Conservation (phyloP, 1,140 invertebrate species). For the Hesperophylax magnus region DNA sequence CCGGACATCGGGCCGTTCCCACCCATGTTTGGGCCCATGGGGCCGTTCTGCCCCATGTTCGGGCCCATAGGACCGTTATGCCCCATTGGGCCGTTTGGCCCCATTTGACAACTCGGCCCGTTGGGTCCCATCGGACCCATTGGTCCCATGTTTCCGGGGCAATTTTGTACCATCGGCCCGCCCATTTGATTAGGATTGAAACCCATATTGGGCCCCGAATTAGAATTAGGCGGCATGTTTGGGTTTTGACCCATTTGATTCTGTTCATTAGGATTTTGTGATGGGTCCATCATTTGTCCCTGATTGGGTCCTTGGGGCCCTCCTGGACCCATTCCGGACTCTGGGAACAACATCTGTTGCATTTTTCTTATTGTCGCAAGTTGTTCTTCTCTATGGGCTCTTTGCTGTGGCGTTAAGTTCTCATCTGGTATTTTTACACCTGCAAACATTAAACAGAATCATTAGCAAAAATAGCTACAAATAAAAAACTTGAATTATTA, state of each 20-base stretch:
- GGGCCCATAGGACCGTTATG: conserved; percentile 60
- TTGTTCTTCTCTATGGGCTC: conserved; percentile 93
- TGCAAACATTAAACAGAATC: conserved; percentile 58
- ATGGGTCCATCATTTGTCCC: conserved; percentile 60
- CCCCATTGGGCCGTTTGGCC: conserved; percentile 61
- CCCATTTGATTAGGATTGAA: conserved; percentile 63
- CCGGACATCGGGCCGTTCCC: conserved; percentile 68
- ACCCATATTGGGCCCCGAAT: conserved; percentile 63
- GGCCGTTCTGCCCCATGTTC: conserved; percentile 64
- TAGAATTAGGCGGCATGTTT: conserved; percentile 65
- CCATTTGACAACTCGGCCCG: conserved; percentile 60
- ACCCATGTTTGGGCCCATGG: conserved; percentile 64
- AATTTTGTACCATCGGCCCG: conserved; percentile 61
- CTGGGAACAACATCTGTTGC: conserved; percentile 92
- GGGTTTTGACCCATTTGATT: conserved; percentile 50
- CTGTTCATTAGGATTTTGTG: conserved; percentile 54
- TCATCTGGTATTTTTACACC: conserved; percentile 95
- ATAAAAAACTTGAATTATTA: conserved; percentile 3
- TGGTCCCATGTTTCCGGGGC: conserved; percentile 47
- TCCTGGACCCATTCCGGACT: conserved; percentile 71
- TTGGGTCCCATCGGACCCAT: conserved; percentile 52
- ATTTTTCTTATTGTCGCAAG: conserved; percentile 93
- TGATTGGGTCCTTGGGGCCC: conserved; percentile 62
- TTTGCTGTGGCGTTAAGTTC: conserved; percentile 95
- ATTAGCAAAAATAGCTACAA: too few relatives aligned